Conservation (phyloP, 2,797 vertebrate genomes). For the Ceryle rudis region DNA sequence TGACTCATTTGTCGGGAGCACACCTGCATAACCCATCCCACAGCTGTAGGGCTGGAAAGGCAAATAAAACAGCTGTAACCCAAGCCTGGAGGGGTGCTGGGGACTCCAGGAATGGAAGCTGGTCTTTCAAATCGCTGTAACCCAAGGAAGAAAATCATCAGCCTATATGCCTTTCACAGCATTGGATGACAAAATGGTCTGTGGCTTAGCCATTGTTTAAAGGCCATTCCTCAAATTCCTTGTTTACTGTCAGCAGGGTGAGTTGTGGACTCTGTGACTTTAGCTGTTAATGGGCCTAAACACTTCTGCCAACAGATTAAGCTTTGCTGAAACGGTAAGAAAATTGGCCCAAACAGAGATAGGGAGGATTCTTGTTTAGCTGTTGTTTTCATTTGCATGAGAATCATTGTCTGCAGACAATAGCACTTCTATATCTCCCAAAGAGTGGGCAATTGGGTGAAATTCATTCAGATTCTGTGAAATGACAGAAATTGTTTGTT, state of each 20-base stretch:
- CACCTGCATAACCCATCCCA: conserved; percentile 66
- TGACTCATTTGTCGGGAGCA: background rate
- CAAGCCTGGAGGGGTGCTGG: conserved; percentile 51
- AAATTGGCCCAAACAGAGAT: conserved; percentile 83
- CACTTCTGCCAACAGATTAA: conserved; percentile 86
- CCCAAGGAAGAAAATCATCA: conserved; percentile 65
- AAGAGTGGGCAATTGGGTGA: conserved; percentile 52
- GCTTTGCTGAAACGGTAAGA: conserved; percentile 80
- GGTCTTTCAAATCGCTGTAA: conserved; percentile 49
- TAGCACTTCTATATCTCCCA: conserved; percentile 64
- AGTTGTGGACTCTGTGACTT: conserved; percentile 83
- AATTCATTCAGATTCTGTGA: conserved; percentile 50
- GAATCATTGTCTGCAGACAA: conserved; percentile 72
- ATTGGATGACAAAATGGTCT: conserved; percentile 76
- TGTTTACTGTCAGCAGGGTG: conserved; percentile 81
- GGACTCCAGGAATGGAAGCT: background rate
- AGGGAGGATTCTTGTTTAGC: conserved; percentile 69
- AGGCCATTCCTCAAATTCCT: conserved; percentile 80
- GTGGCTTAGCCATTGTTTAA: conserved; percentile 79
- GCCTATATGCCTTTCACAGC: conserved; percentile 61
- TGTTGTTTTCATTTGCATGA: conserved; percentile 74
- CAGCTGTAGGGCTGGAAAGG: conserved; percentile 50
- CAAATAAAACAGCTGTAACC: conserved; percentile 66
- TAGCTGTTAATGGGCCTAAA: conserved; percentile 87
- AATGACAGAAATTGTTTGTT: conserved; percentile 25